These are phyloP conservation scores for Dynastes grantii DNA, from an alignment of 2,888 invertebrate species.

Conservation along the genomic window DNA sequence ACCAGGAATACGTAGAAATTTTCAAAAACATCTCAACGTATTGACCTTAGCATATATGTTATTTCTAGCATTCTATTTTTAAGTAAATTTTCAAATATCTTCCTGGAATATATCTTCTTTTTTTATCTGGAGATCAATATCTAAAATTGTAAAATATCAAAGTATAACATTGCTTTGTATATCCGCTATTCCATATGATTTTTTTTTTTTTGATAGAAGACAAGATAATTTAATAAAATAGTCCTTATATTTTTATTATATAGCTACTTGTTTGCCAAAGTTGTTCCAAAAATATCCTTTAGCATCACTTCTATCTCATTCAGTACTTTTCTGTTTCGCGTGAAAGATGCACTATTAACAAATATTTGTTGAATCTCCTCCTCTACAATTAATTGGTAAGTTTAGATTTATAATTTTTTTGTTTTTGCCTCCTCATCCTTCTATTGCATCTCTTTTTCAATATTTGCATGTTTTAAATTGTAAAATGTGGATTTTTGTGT, in stretches of 20 bases:
- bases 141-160: too few relatives aligned
- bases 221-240: not conserved
- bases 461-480: too few relatives aligned
- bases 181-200: too few relatives aligned
- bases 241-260: not conserved
- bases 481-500: too few relatives aligned
- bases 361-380: not conserved
- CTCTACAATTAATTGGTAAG: too few relatives aligned
- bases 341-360: constrained; percentile 39
- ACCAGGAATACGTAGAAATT: not conserved
- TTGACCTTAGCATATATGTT: constrained; percentile 3
- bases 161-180: too few relatives aligned
- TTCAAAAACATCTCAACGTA: not conserved
- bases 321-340: constrained; percentile 52
- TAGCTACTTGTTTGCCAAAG: constrained; percentile 56
- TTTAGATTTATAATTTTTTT: too few relatives aligned
- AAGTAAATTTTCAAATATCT: not conserved
- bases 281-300: constrained; percentile 58
- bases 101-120: too few relatives aligned
- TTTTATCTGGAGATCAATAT: too few relatives aligned
- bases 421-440: too few relatives aligned
- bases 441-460: too few relatives aligned
- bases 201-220: too few relatives aligned
- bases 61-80: not conserved
- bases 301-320: constrained; percentile 53